Evolutionary conservation across 1,140 invertebrate genomes (phyloP).

Genomic region (Drosophila elegans): DNA sequence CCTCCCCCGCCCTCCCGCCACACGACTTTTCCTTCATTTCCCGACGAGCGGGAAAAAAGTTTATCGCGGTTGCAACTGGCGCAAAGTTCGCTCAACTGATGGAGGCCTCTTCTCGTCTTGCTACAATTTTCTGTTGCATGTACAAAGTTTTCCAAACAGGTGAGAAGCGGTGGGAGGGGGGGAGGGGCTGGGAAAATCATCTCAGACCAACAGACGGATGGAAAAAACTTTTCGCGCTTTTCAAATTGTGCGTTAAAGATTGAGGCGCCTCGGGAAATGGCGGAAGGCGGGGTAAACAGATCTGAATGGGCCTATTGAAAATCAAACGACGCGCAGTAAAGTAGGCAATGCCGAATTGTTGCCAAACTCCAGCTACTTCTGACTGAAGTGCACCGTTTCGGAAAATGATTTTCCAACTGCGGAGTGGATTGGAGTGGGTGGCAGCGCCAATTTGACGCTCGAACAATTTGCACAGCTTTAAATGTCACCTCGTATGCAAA

Average conservation of each 20-base stretch:
- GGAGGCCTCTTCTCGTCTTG: slow-evolving; percentile 17
- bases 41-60: slow-evolving; percentile 44
- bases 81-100: slow-evolving; percentile 64
- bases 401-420: slow-evolving; percentile 52
- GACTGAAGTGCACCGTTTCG: slow-evolving; percentile 52
- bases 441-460: slow-evolving; percentile 79
- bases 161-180: background rate
- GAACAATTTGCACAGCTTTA: slow-evolving; percentile 82
- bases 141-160: slow-evolving; percentile 57
- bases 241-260: slow-evolving; percentile 81
- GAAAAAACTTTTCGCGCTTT: slow-evolving; percentile 59
- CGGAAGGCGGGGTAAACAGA: background rate
- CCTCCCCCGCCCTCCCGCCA: background rate
- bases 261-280: slow-evolving; percentile 37
- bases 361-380: slow-evolving; percentile 26
- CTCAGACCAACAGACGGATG: slow-evolving; percentile 38
- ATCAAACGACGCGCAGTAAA: slow-evolving; percentile 72
- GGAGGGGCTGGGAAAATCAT: background rate
- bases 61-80: slow-evolving; percentile 70
- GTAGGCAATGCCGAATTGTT: slow-evolving; percentile 61
- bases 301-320: slow-evolving; percentile 69
- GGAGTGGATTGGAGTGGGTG: slow-evolving; percentile 1
- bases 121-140: slow-evolving; percentile 70
- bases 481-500: slow-evolving; percentile 78
- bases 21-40: background rate